Evolutionary conservation across 2,113 vertebrate species (phyloP).

Genomic region (Lathamus discolor): DNA sequence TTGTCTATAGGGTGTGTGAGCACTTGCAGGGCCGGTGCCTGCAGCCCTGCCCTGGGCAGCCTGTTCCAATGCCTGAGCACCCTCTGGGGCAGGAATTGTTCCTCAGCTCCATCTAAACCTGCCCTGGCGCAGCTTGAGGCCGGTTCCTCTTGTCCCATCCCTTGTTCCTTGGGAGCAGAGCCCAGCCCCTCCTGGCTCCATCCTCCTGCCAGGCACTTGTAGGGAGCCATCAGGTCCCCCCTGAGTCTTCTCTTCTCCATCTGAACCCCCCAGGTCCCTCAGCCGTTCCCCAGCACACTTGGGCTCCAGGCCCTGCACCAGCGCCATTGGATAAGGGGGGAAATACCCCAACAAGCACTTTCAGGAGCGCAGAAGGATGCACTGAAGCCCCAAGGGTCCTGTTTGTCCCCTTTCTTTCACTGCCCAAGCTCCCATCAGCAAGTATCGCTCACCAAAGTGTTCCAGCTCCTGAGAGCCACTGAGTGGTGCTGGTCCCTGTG

Average conservation of each 20-base stretch:
- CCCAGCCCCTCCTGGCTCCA: no score
- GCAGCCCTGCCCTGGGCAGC: no score
- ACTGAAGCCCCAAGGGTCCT: background rate
- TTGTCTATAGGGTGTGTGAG: background rate
- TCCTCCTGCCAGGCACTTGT: no score
- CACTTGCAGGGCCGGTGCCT: no score
- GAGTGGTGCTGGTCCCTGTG: rapidly evolving
- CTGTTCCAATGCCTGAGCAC: no score
- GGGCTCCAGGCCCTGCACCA: background rate
- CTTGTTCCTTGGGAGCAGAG: no score
- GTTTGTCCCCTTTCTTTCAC: background rate
- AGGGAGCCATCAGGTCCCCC: no score
- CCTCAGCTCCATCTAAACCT: no score
- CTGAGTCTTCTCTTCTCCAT: background rate
- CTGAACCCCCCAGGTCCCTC: background rate
- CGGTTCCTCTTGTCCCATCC: no score
- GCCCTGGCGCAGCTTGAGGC: no score
- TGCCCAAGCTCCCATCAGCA: background rate
- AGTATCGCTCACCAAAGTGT: background rate
- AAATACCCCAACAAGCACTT: rapidly evolving
- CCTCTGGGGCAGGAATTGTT: no score
- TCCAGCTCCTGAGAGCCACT: background rate
- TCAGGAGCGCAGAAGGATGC: background rate
- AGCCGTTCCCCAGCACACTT: background rate
- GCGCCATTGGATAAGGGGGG: rapidly evolving